phyloP scores from a whole-genome alignment of 2,113 vertebrate species.

The Eudyptes chrysolophus region DNA sequence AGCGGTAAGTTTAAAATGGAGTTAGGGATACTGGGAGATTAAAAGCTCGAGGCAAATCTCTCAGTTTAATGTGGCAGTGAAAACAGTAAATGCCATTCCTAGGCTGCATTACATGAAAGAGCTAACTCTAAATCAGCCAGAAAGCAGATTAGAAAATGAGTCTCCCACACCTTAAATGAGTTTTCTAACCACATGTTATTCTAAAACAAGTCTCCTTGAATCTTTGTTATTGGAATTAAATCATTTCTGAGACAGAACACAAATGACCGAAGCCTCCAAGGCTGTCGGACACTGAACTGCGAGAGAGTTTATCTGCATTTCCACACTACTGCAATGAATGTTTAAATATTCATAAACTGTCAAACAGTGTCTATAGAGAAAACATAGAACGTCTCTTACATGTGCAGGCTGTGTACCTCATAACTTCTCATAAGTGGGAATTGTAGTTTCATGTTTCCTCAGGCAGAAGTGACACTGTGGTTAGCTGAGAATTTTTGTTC shows the following conservation, averaged over 20 bases:
- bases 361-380: not conserved
- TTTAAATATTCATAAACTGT: constrained; percentile 41
- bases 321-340: not conserved
- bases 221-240: constrained; percentile 16
- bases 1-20: not conserved
- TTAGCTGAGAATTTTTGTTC: not conserved
- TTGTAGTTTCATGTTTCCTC: constrained; percentile 12
- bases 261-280: not conserved
- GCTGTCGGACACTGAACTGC: not conserved
- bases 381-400: not conserved
- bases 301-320: constrained; percentile 18
- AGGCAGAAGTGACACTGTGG: not conserved
- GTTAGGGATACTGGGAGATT: not conserved
- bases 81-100: not conserved
- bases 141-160: not conserved
- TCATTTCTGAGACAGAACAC: not conserved
- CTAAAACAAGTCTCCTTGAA: not conserved
- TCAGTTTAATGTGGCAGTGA: not conserved
- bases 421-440: constrained; percentile 15
- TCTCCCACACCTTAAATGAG: not conserved
- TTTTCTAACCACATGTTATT: not conserved
- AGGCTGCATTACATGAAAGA: not conserved
- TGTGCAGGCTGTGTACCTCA: not conserved
- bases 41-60: not conserved
- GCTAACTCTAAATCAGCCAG: not conserved